Conservation (phyloP, 1,140 invertebrate genomes). For the Piezodorus guildinii region DNA sequence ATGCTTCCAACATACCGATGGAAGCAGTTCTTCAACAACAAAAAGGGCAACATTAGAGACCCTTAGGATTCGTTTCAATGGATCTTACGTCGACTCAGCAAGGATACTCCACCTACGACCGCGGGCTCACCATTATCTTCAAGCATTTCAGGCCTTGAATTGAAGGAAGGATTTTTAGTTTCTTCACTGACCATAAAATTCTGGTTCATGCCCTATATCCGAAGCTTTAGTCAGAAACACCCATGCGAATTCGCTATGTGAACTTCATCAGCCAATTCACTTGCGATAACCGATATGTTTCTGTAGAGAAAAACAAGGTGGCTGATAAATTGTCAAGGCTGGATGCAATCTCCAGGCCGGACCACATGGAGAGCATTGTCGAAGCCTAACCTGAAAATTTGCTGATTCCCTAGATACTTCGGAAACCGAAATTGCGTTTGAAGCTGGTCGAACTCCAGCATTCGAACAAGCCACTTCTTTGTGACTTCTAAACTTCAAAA, state of each 20-base stretch:
- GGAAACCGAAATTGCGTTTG: no score
- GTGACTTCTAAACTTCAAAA: constrained; percentile 27
- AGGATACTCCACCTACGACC: no score
- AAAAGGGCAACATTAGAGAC: constrained; percentile 25
- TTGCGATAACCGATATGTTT: neutral
- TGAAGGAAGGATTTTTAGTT: constrained; percentile 32
- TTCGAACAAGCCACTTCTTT: no score
- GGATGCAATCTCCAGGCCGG: constrained; percentile 19
- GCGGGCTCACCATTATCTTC: no score
- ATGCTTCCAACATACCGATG: constrained; percentile 27
- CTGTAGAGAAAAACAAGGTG: constrained; percentile 30
- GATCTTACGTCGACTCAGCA: neutral
- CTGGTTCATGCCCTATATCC: constrained; percentile 31
- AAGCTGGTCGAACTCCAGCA: no score
- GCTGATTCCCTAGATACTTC: constrained; percentile 6
- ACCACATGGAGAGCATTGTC: no score
- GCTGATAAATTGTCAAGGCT: constrained; percentile 31
- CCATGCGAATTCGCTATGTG: neutral
- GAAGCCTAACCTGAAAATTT: neutral
- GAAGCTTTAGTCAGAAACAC: constrained; percentile 22
- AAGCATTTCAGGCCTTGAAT: constrained; percentile 36
- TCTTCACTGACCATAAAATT: constrained; percentile 36
- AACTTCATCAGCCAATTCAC: constrained; percentile 7
- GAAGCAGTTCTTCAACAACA: constrained; percentile 26
- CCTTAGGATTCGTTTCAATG: constrained; percentile 30